These are phyloP conservation scores for Hipposideros armiger DNA, from an alignment of 2,113 vertebrate species.

Conservation along the genomic window DNA sequence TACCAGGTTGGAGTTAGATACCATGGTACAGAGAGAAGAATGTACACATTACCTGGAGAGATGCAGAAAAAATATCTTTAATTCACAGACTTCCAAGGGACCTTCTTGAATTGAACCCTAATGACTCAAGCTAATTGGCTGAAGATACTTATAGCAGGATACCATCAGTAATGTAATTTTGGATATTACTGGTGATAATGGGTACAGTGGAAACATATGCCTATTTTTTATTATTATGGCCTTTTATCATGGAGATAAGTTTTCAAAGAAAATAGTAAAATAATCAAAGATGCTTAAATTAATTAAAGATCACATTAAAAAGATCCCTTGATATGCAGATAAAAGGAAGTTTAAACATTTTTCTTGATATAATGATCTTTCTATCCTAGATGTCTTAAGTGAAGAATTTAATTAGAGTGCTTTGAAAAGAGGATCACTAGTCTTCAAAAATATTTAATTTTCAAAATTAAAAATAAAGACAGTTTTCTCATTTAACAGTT, in stretches of 20 bases:
- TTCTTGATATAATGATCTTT: constrained; percentile 44
- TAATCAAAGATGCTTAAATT: background rate
- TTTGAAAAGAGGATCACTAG: background rate
- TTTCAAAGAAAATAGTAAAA: constrained; percentile 42
- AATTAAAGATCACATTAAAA: constrained; percentile 21
- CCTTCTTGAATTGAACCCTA: background rate
- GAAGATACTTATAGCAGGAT: background rate
- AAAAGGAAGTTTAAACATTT: background rate
- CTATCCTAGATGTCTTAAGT: background rate
- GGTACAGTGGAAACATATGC: background rate
- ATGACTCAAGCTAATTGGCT: background rate
- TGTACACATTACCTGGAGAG: background rate
- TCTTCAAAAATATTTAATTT: constrained; percentile 33
- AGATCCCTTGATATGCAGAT: background rate
- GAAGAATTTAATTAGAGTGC: constrained; percentile 42
- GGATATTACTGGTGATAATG: background rate
- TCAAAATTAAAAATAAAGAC: constrained; percentile 38
- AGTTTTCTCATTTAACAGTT: constrained; percentile 55
- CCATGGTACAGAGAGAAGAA: background rate
- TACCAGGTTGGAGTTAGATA: background rate
- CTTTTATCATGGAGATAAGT: background rate
- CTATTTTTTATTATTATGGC: background rate
- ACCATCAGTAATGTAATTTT: background rate
- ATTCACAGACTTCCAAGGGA: background rate
- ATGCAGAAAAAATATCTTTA: background rate